These are phyloP conservation scores for Cisticola juncidis DNA, from an alignment of 2,113 vertebrate genomes.

Conservation along the genomic window DNA sequence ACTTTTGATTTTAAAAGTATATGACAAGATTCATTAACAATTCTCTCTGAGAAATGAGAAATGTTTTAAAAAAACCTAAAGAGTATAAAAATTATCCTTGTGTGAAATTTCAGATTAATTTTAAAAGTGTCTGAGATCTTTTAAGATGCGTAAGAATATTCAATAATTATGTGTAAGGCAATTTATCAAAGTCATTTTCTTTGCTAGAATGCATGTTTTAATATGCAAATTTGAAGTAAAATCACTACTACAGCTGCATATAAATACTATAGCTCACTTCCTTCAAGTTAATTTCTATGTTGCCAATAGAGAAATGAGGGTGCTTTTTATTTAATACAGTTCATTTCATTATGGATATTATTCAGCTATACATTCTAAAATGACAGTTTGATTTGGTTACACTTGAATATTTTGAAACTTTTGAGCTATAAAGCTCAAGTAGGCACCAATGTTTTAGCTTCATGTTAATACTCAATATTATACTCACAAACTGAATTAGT, in stretches of 20 bases:
- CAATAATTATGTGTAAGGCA: background rate
- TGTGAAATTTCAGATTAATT: slow-evolving; percentile 11
- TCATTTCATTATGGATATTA: slow-evolving; percentile 8
- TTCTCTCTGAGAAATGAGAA: background rate
- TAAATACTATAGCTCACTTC: background rate
- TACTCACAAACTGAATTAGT: slow-evolving; percentile 17
- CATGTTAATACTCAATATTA: background rate
- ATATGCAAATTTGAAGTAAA: slow-evolving; percentile 38
- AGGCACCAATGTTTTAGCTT: background rate
- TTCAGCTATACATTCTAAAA: background rate
- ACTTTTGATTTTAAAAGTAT: background rate
- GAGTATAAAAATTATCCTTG: background rate
- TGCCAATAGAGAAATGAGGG: background rate
- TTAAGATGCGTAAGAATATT: background rate
- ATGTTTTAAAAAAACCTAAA: background rate
- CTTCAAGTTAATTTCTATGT: slow-evolving; percentile 4
- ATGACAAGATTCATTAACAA: background rate
- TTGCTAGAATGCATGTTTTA: slow-evolving; percentile 31
- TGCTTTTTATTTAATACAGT: slow-evolving; percentile 14
- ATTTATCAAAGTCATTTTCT: slow-evolving; percentile 54
- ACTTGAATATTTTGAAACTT: background rate
- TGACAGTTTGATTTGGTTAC: slow-evolving; percentile 34
- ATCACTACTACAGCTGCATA: background rate
- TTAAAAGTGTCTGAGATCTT: background rate
- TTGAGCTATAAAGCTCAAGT: background rate